phyloP scores from a whole-genome alignment of 2,113 vertebrate species.

The Coregonus clupeaformis region DNA sequence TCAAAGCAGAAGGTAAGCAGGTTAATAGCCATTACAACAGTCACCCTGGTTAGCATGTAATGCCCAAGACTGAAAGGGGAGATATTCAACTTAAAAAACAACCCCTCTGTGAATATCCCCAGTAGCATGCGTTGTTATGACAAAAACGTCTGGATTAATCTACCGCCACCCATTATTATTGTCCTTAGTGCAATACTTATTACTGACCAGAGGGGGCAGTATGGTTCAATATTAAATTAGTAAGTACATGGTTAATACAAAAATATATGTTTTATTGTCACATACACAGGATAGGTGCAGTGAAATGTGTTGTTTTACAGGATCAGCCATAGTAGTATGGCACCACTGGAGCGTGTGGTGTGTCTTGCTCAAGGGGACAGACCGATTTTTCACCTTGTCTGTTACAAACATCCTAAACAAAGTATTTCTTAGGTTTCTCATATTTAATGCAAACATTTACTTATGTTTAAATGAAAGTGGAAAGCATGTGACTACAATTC shows the following conservation, averaged over 20 bases:
- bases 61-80: neutral
- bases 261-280: too few species aligned
- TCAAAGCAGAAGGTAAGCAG: neutral
- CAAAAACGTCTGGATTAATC: neutral
- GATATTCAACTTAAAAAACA: neutral
- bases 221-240: neutral
- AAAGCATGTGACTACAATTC: too few species aligned
- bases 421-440: neutral
- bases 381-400: too few species aligned
- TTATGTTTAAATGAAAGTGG: too few species aligned
- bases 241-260: too few species aligned
- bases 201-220: constrained; percentile 30
- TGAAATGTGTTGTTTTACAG: too few species aligned
- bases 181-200: neutral
- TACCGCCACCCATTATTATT: neutral
- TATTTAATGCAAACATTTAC: neutral
- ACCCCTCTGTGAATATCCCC: neutral
- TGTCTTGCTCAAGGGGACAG: too few species aligned
- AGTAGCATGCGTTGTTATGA: neutral
- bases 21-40: neutral
- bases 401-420: neutral
- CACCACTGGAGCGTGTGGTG: too few species aligned
- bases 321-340: too few species aligned
- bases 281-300: too few species aligned
- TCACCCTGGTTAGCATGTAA: neutral